A percentile compares a stretch with the other conserved stretches of the same genome.
Conservation (phyloP, 2,888 invertebrate species). For the Parascotia fuliginaria region DNA sequence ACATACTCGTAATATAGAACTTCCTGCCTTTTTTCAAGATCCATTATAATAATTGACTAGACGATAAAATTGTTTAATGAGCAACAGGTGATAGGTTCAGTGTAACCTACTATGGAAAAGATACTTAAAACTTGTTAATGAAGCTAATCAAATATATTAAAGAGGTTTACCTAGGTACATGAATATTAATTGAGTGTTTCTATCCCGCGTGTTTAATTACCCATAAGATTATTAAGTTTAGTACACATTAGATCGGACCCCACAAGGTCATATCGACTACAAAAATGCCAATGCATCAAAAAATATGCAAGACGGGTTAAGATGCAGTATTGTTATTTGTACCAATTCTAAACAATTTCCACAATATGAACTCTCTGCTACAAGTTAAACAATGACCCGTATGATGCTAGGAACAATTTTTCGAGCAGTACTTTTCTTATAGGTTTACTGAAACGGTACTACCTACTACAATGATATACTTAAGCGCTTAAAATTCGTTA, state of each 20-base stretch:
- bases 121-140: constrained; percentile 10
- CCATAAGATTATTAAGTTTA: not conserved
- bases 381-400: no score
- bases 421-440: no score
- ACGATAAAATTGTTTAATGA: constrained; percentile 31
- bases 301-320: no score
- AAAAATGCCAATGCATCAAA: no score
- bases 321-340: no score
- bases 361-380: no score
- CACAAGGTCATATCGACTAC: no score
- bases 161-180: constrained; percentile 13
- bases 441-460: no score
- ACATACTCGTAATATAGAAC: constrained; percentile 15
- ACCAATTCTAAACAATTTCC: no score
- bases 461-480: no score
- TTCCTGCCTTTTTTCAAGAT: constrained; percentile 26
- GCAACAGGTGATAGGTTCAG: constrained; percentile 17
- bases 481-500: no score
- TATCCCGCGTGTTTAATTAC: constrained; percentile 3
- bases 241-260: not conserved
- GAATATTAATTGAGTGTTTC: constrained; percentile 17
- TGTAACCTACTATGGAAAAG: constrained; percentile 15
- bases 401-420: no score
- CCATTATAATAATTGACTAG: constrained; percentile 36
- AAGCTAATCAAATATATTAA: constrained; percentile 22